Conservation (phyloP, 2,888 invertebrate species). For the Dromius quadrimaculatus region DNA sequence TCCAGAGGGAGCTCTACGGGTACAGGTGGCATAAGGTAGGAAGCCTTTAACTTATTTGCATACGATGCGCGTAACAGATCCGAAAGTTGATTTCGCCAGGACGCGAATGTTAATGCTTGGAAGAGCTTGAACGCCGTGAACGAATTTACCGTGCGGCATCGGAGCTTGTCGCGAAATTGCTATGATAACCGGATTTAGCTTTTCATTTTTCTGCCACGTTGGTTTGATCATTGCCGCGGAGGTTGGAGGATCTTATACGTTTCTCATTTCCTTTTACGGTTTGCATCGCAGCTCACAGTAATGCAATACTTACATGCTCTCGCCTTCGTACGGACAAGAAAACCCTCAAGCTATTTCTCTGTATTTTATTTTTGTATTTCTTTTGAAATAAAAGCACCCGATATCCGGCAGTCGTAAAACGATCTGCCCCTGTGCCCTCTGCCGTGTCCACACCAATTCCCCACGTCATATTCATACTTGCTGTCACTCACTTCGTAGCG, state of each 20-base stretch:
- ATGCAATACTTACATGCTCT: conserved; percentile 48
- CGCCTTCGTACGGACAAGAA: neutral
- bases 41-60: conserved; percentile 31
- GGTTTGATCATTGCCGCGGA: conserved; percentile 63
- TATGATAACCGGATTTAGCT: conserved; percentile 70
- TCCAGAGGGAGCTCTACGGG: neutral
- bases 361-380: conserved; percentile 59
- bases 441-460: conserved; percentile 15
- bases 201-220: conserved; percentile 70
- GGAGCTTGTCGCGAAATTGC: conserved; percentile 63
- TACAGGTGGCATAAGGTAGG: conserved; percentile 16
- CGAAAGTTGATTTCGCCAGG: conserved; percentile 43
- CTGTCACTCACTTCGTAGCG: conserved; percentile 57
- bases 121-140: conserved; percentile 2
- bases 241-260: conserved; percentile 58
- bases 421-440: conserved; percentile 10
- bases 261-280: conserved; percentile 63
- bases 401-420: conserved; percentile 56
- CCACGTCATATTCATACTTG: conserved; percentile 52
- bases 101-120: conserved; percentile 50
- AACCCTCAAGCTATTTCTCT: conserved; percentile 38
- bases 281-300: conserved; percentile 50
- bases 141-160: neutral
- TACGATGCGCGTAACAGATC: conserved; percentile 39
- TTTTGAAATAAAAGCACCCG: conserved; percentile 59